Evolutionary conservation across 2,888 invertebrate species (phyloP), one percentile per base, ranked within the genome.

Genomic region (Stratiomys singularior): DNA sequence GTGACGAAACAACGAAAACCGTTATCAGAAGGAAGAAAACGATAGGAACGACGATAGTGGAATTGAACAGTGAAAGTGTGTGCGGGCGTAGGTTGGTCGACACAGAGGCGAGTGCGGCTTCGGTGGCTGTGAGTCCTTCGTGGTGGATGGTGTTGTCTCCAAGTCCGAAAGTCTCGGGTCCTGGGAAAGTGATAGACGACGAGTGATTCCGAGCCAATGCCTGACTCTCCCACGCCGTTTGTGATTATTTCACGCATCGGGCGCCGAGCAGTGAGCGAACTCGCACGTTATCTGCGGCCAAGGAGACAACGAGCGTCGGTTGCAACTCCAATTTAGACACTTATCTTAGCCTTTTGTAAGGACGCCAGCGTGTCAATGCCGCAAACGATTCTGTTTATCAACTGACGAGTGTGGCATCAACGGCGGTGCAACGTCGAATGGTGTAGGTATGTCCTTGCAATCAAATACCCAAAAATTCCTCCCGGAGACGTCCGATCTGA

Each of bases 121-220:
- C 21, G 25, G 60, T 25, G 60, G 25, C 52, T 5, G 52, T 15
- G 15, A 18, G 52, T 18, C 52, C 52, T 52, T 60, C 28, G 15
- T 23, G 23, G 28, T 30, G 30, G 64, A n/a, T 28, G n/a, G 27
- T 64, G 64, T 28, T 28, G 28, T 64, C 9, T 37, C 28, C 30
- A 30, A 44, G 37, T 44, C 67, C 18, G 44, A 30, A 37, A 66
- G 21, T 21, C 56, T 56, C 71, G 44, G 25, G n/a, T 60, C 60
- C 60, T 74, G 74, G 74, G 74, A 74, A 74, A 74, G 58, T 74
- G 58, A 74, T 60, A 60, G 74, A 60, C 44, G 23, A 60, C 60
- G 69, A 72, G 71, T 72, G 66, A 66, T 66, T 66, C 30, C 66
- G 69, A 25, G 69, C 69, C 25, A 25, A 23, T 66, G 25, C 30